Evolutionary conservation across 2,113 vertebrate species (phyloP).

Genomic region (Grantiella picta): DNA sequence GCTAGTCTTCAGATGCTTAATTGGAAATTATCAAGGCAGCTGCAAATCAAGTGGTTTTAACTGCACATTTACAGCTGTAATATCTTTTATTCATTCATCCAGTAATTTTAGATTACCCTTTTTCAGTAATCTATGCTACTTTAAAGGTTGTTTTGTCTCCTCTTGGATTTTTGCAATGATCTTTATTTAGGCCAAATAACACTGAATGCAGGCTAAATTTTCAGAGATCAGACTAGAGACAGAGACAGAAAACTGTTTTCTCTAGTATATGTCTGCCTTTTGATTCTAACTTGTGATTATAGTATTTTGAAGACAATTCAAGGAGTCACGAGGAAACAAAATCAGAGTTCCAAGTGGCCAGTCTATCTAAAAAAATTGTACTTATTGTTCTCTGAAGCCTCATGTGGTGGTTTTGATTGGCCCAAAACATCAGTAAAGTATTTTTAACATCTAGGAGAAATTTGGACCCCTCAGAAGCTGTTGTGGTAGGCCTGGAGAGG

Average conservation of each 20-base stretch:
- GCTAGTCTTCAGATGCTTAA: neutral
- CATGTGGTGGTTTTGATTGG: too few relatives aligned
- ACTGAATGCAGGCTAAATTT: neutral
- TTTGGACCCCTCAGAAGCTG: too few relatives aligned
- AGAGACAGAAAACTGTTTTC: neutral
- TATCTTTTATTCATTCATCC: neutral
- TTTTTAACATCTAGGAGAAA: too few relatives aligned
- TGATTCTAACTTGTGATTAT: neutral
- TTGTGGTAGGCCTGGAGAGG: too few relatives aligned
- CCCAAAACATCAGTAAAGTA: too few relatives aligned
- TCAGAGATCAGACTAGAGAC: neutral
- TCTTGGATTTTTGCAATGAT: neutral
- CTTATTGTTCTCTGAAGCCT: neutral
- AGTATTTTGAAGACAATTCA: neutral
- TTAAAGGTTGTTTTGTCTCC: neutral
- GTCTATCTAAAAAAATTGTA: neutral
- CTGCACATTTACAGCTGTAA: neutral
- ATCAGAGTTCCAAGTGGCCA: neutral
- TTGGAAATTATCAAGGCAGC: constrained; percentile 13
- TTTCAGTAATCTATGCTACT: neutral
- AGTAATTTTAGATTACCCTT: neutral
- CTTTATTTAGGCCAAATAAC: neutral
- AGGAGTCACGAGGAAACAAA: neutral
- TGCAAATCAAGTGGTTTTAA: neutral
- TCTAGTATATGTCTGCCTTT: neutral